Percentiles rank a stretch among this genome's conserved stretches.
phyloP scores from a whole-genome alignment of 2,797 vertebrate species.

The Karalla daura region DNA sequence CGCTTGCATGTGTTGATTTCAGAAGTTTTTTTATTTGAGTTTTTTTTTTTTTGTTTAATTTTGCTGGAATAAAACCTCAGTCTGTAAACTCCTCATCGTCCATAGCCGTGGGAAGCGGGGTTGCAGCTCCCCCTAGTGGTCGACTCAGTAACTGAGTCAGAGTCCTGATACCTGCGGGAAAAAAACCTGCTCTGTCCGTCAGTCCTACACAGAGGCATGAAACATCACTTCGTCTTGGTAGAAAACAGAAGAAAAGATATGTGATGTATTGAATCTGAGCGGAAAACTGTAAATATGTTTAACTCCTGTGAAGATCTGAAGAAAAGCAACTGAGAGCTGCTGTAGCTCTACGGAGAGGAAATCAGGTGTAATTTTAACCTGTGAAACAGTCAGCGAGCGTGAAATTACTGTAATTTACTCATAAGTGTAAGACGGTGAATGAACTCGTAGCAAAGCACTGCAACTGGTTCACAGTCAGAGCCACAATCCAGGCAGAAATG shows the following conservation, averaged over 20 bases:
- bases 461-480: not conserved
- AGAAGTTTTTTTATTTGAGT: too few species aligned
- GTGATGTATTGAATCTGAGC: not conserved
- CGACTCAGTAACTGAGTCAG: constrained; percentile 12
- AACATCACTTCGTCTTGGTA: not conserved
- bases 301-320: too few species aligned
- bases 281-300: constrained; percentile 5
- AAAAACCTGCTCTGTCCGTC: not conserved
- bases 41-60: too few species aligned
- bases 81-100: constrained; percentile 20
- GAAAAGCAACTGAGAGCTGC: not conserved
- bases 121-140: constrained; percentile 63
- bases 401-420: not conserved
- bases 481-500: not conserved
- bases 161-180: not conserved
- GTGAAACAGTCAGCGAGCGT: not conserved
- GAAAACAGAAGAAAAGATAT: constrained; percentile 10
- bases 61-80: constrained; percentile 29
- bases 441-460: constrained; percentile 13
- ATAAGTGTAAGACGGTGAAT: not conserved
- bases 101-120: constrained; percentile 70
- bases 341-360: not conserved
- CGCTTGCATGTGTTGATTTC: constrained; percentile 19
- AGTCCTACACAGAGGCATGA: constrained; percentile 1
- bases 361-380: constrained; percentile 12